These are phyloP conservation scores for Oceanodroma leucorhoa DNA, from an alignment of 2,797 vertebrate genomes.

Conservation along the genomic window DNA sequence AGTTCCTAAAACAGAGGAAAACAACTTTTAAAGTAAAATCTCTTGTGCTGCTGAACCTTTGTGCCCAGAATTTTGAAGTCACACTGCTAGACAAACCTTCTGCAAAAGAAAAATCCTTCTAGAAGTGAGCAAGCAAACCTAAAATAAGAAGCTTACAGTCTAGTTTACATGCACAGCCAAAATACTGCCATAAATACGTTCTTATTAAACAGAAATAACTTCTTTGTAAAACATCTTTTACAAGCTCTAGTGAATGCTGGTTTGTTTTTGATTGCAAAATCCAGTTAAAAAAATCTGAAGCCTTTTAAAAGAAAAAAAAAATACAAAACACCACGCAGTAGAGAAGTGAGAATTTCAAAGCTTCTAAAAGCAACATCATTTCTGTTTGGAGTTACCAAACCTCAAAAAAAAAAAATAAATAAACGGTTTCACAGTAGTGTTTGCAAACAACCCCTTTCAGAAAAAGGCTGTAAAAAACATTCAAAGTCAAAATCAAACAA, in stretches of 20 bases:
- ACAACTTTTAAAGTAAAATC: not conserved
- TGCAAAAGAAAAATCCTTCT: not conserved
- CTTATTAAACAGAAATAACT: constrained; percentile 32
- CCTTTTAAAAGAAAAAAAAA: not conserved
- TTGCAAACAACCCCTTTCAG: not conserved
- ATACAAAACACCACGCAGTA: not conserved
- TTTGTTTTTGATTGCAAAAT: not conserved
- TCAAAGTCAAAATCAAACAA: not conserved
- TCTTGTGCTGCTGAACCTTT: not conserved
- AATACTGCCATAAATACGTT: constrained; percentile 15
- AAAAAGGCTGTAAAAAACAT: not conserved
- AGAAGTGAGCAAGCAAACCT: not conserved
- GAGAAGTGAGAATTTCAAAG: not conserved
- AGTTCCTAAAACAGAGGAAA: not conserved
- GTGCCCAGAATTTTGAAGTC: not conserved
- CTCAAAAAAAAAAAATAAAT: not conserved
- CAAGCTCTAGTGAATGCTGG: not conserved
- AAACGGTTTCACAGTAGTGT: not conserved
- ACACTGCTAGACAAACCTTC: not conserved
- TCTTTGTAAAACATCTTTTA: not conserved
- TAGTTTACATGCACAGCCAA: not conserved
- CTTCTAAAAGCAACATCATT: not conserved
- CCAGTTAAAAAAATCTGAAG: not conserved
- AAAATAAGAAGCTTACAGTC: not conserved
- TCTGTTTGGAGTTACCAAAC: not conserved